Percentiles rank a stretch among this genome's conserved stretches.
Conservation (phyloP, 2,113 vertebrate genomes). For the Ceratotherium simum region DNA sequence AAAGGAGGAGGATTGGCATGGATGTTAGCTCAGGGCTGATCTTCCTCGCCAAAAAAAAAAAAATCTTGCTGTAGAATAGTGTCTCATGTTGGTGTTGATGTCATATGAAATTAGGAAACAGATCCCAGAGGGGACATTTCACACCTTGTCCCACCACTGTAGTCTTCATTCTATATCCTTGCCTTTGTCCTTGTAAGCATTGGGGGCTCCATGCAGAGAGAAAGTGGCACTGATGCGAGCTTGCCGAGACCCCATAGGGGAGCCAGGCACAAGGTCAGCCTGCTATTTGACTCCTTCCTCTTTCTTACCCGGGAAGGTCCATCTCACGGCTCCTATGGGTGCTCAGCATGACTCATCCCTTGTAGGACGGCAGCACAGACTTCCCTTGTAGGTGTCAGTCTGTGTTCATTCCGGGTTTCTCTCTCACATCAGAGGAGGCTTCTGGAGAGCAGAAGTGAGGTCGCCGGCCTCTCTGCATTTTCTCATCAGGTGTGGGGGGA, state of each 20-base stretch:
- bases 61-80: too few relatives aligned
- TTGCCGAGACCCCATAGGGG: fast-evolving
- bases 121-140: too few relatives aligned
- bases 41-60: too few relatives aligned
- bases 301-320: background rate
- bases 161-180: fast-evolving
- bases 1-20: too few relatives aligned
- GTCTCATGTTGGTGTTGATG: too few relatives aligned
- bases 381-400: too few relatives aligned
- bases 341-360: too few relatives aligned
- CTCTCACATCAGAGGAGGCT: background rate
- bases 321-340: background rate
- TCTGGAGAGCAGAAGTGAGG: background rate
- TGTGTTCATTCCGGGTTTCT: fast-evolving
- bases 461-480: background rate
- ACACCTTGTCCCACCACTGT: background rate
- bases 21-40: too few relatives aligned
- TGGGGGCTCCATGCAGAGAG: background rate
- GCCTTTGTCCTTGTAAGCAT: fast-evolving
- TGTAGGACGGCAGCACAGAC: too few relatives aligned
- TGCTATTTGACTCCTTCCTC: too few relatives aligned
- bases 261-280: background rate
- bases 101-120: background rate
- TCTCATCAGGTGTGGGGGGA: background rate
- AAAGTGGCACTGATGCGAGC: too few relatives aligned